Percentiles rank a stretch among this genome's conserved stretches.
phyloP scores from a whole-genome alignment of 2,888 invertebrate genomes.

The Ectobius pallidus region DNA sequence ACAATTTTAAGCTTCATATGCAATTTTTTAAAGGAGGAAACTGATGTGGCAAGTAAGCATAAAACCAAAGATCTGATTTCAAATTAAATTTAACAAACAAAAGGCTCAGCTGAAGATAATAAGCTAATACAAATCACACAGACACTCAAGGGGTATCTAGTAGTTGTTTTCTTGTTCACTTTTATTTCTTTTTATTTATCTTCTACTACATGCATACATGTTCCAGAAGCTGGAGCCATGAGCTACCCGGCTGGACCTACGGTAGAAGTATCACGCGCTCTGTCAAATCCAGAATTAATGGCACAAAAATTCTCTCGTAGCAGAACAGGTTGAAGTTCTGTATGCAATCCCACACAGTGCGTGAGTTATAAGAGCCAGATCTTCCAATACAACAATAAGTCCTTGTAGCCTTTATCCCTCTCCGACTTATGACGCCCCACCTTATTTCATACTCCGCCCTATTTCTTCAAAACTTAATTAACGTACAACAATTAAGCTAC shows the following conservation, averaged over 20 bases:
- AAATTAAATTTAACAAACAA: slow-evolving; percentile 28
- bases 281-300: slow-evolving; percentile 20
- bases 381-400: not conserved
- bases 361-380: not conserved
- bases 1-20: too few relatives aligned
- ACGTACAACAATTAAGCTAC: slow-evolving; percentile 35
- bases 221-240: too few relatives aligned
- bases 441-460: not conserved
- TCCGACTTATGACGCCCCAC: not conserved
- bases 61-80: too few relatives aligned
- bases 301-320: not conserved
- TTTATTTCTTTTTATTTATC: not conserved
- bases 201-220: too few relatives aligned
- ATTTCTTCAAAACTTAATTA: slow-evolving; percentile 36
- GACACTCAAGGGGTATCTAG: not conserved
- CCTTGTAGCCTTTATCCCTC: not conserved
- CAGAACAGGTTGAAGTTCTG: not conserved
- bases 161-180: too few relatives aligned
- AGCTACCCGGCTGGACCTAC: too few relatives aligned
- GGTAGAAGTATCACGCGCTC: not conserved
- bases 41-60: too few relatives aligned
- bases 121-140: not conserved
- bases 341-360: not conserved
- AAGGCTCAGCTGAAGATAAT: not conserved
- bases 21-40: too few relatives aligned